A percentile compares a stretch with the other conserved stretches of the same genome.
Evolutionary conservation across 1,140 invertebrate species (phyloP).

Genomic region (Caenorhabditis briggsae): DNA sequence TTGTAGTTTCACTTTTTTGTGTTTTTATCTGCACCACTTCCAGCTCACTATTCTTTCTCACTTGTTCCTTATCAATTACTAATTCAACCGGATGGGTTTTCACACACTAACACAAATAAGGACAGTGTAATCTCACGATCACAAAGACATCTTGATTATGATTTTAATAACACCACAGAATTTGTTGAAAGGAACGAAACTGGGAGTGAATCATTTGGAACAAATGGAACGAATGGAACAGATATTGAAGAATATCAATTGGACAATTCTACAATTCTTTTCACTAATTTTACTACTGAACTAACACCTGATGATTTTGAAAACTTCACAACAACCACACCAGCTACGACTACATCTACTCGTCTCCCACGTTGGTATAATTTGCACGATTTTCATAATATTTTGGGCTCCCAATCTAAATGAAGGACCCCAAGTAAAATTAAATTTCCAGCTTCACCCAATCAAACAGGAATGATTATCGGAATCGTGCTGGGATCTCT

Average conservation of each 20-base stretch:
- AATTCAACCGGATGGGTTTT: slow-evolving; percentile 22
- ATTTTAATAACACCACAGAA: neutral
- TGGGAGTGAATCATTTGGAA: neutral
- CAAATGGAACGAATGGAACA: neutral
- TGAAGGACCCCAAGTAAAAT: neutral
- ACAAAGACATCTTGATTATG: neutral
- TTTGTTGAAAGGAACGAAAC: neutral
- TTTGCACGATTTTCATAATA: neutral
- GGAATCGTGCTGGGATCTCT: slow-evolving; percentile 59
- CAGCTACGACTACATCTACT: neutral
- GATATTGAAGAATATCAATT: neutral
- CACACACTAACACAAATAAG: neutral
- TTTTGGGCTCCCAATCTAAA: too few species aligned
- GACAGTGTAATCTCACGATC: neutral
- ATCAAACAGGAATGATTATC: slow-evolving; percentile 56
- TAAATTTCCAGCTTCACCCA: neutral
- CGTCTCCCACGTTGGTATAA: neutral
- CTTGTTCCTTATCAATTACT: slow-evolving; percentile 31
- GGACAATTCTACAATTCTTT: neutral
- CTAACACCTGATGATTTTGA: neutral
- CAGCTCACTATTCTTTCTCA: slow-evolving; percentile 3
- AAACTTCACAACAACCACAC: neutral
- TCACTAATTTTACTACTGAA: neutral
- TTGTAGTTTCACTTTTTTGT: neutral
- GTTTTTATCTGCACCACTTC: neutral